Evolutionary conservation across 2,888 invertebrate genomes (phyloP), one percentile per base, ranked within the genome.

Genomic region (Chymomyza caudatula): DNA sequence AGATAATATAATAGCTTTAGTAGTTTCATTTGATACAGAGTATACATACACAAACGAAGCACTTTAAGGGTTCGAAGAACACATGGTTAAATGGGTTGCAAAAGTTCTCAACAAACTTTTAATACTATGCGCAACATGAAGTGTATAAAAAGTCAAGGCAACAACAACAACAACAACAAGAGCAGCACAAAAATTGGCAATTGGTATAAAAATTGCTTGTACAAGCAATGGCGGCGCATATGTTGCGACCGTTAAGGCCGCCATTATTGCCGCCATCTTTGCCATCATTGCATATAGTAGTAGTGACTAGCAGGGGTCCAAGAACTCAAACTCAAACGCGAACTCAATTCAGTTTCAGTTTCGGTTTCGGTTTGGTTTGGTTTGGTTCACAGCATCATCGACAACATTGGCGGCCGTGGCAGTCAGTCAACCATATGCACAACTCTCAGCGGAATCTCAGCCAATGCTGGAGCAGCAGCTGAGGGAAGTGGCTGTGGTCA

Each of bases 391-490:
- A 19, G 19, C 17, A 20, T 20, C 47, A 37, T 37, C 11, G 29
- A 37, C 11, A 8, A 11, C 11, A 37, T 37, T 37, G 29, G 63
- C 65, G 61, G 66, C 53, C 51, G 47, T 49, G 73, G 51, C 70
- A 74, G 69, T 69, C 76, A 80, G 69, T 79, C 79, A 79, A 67
- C 77, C 79, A 79, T 75, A 79, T 79, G 82, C 82, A 77, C 79
- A 77, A 71, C 82, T 71, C 74, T 70, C 76, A 42, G 37, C 72
- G 64, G 69, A 77, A 70, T 78, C 82, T 76, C 79, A 62, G 75
- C 65, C 44, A 57, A 43, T 22, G 17, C 4, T 20, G 19, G 13
- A 52, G 1, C 52, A 17, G 19, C 23, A 29, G 6, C 54, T n/a
- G 43, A 1, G 19, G 6, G 37, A 6, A 77, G 76, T 76, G 80